Conservation (phyloP, 2,888 invertebrate genomes). For the Plutella xylostella region DNA sequence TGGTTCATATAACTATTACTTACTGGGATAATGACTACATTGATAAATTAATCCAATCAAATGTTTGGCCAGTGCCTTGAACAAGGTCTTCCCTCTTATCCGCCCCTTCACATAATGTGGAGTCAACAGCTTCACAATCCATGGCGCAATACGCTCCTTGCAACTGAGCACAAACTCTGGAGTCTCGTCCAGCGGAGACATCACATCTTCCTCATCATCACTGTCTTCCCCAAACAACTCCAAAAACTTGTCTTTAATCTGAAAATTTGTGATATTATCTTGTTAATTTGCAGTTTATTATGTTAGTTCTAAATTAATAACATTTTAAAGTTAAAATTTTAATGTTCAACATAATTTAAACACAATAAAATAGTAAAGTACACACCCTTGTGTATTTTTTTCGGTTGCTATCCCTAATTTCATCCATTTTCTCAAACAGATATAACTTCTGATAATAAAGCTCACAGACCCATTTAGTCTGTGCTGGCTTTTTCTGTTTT, state of each 20-base stretch:
- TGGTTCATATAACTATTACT: constrained; percentile 20
- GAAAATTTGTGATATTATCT: constrained; percentile 9
- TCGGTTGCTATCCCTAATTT: constrained; percentile 49
- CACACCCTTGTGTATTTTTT: constrained; percentile 43
- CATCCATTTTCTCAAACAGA: constrained; percentile 46
- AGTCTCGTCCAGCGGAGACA: constrained; percentile 64
- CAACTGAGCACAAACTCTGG: constrained; percentile 63
- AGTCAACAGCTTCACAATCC: constrained; percentile 73
- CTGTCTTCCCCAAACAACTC: constrained; percentile 63
- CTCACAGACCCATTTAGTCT: constrained; percentile 58
- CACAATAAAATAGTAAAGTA: constrained; percentile 4
- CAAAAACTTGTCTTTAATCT: constrained; percentile 52
- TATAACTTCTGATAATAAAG: constrained; percentile 50
- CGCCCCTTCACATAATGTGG: constrained; percentile 72
- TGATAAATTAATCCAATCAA: constrained; percentile 69
- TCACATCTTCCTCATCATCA: constrained; percentile 58
- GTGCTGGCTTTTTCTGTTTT: constrained; percentile 23
- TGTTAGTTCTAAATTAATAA: not conserved
- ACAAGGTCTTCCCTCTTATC: constrained; percentile 70
- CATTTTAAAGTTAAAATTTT: no score
- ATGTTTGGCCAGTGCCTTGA: constrained; percentile 72
- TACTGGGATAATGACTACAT: constrained; percentile 67
- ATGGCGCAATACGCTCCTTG: constrained; percentile 70
- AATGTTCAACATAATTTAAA: no score
- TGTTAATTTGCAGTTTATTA: not conserved